phyloP scores from a whole-genome alignment of 2,888 invertebrate species.

The Agrilus cyanescens region DNA sequence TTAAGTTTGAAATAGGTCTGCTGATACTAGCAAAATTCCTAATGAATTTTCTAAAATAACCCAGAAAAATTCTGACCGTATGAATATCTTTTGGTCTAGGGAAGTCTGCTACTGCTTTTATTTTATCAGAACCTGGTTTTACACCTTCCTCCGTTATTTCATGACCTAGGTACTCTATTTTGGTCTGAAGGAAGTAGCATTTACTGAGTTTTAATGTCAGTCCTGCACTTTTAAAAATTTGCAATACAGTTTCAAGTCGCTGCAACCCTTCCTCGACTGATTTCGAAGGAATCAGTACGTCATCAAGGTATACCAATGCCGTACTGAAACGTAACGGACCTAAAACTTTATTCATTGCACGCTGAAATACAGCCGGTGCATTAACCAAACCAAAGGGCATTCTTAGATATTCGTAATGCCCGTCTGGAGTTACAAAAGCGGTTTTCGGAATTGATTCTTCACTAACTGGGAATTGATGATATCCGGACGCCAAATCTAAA shows the following conservation, averaged over 20 bases:
- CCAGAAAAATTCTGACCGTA: conserved; percentile 13
- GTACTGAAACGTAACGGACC: conserved; percentile 10
- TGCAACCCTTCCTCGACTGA: conserved; percentile 10
- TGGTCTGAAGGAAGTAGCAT: conserved; percentile 10
- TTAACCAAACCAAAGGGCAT: too few species aligned
- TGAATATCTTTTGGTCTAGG: conserved; percentile 4
- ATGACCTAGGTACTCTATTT: conserved; percentile 11
- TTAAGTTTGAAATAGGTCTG: conserved; percentile 10
- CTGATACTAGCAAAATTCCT: conserved; percentile 12
- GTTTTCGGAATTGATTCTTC: conserved; percentile 20
- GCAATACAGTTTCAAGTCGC: conserved; percentile 9
- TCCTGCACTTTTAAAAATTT: background rate
- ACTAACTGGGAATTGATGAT: conserved; percentile 19
- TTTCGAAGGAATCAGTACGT: conserved; percentile 17
- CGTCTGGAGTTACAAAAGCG: conserved; percentile 24
- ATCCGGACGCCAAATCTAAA: conserved; percentile 23
- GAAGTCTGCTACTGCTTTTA: conserved; percentile 8
- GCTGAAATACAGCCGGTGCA: conserved; percentile 21
- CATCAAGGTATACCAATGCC: conserved; percentile 9
- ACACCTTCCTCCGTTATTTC: conserved; percentile 8
- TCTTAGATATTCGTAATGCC: conserved; percentile 23
- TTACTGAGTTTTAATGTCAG: conserved; percentile 10
- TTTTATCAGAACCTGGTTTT: conserved; percentile 8
- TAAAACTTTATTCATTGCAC: conserved; percentile 11
- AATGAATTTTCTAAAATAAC: conserved; percentile 17